Conservation (phyloP, 2,888 invertebrate genomes). For the Pristionchus maxplancki region DNA sequence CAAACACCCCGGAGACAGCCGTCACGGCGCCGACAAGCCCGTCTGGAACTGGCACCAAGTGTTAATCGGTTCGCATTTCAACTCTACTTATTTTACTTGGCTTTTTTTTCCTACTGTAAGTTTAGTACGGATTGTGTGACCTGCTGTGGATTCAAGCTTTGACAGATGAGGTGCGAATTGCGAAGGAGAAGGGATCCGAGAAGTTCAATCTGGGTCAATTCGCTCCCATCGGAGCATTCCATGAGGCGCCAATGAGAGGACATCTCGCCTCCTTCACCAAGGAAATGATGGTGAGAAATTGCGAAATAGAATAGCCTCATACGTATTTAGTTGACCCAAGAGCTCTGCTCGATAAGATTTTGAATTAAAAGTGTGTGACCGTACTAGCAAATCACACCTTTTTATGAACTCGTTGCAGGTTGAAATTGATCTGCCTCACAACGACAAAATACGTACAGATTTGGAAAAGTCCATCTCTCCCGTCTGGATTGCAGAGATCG, state of each 20-base stretch:
- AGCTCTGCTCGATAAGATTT: too few species aligned
- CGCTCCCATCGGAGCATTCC: constrained; percentile 37
- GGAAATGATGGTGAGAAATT: constrained; percentile 13
- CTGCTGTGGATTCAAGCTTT: background rate
- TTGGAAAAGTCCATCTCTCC: background rate
- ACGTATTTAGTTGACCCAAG: too few species aligned
- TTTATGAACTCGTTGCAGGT: constrained; percentile 32
- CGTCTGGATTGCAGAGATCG: constrained; percentile 36
- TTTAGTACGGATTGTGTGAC: background rate
- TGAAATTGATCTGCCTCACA: constrained; percentile 25
- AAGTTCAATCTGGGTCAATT: background rate
- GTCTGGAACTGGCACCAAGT: constrained; percentile 8
- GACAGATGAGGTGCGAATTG: background rate
- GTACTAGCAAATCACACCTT: too few species aligned
- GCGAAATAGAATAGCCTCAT: too few species aligned
- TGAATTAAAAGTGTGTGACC: too few species aligned
- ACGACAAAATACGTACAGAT: background rate
- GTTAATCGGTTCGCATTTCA: background rate
- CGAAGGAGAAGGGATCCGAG: background rate
- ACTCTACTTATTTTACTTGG: background rate
- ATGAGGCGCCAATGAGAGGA: constrained; percentile 23
- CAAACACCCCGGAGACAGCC: background rate
- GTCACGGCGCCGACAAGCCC: background rate
- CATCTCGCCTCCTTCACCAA: background rate
- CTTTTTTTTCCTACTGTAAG: background rate